phyloP scores from a whole-genome alignment of 2,797 vertebrate genomes.

The Anniella stebbinsi region DNA sequence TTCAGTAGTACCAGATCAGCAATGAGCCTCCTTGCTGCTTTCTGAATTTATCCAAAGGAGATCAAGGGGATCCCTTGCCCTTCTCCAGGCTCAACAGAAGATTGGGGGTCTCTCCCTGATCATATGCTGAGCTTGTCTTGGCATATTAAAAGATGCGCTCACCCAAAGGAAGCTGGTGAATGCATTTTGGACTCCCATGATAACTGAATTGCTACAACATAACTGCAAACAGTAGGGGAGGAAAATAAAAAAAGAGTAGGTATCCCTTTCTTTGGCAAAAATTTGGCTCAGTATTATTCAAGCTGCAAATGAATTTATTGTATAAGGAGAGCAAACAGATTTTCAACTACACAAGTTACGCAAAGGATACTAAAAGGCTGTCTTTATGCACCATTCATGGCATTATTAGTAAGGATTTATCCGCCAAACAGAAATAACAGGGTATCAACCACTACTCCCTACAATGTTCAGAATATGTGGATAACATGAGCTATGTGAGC shows the following conservation, averaged over 20 bases:
- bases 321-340: not conserved
- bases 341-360: not conserved
- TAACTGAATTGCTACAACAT: not conserved
- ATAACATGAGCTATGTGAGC: not conserved
- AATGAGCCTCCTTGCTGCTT: not conserved
- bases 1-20: not conserved
- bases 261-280: not conserved
- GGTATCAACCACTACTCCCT: not conserved
- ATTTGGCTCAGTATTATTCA: not conserved
- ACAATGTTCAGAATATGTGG: not conserved
- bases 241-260: not conserved
- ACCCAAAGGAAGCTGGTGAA: not conserved
- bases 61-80: not conserved
- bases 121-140: not conserved
- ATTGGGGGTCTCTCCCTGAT: not conserved
- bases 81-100: not conserved
- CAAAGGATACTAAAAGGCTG: not conserved
- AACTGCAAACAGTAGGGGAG: not conserved
- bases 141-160: not conserved
- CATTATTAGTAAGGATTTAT: not conserved
- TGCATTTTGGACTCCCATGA: not conserved
- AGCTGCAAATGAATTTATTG: not conserved
- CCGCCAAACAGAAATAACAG: not conserved
- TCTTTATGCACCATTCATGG: not conserved
- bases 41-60: not conserved